Evolutionary conservation across 1,140 invertebrate genomes (phyloP).

Genomic region (Rhizoglyphus robini): DNA sequence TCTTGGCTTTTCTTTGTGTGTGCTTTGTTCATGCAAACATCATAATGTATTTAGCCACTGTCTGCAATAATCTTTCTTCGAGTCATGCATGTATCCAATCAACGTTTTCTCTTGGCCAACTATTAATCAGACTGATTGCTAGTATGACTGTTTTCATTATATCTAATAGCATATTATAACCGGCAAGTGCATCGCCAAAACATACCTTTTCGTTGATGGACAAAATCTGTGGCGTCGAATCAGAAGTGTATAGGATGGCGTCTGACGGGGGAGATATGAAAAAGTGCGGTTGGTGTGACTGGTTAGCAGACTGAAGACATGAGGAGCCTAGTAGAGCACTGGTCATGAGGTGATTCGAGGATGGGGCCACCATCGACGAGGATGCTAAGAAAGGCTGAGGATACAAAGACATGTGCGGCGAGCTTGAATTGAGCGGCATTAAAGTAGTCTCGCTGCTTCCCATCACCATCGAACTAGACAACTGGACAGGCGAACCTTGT

Average conservation of each 20-base stretch:
- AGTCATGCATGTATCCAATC: too few species aligned
- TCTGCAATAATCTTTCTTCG: too few species aligned
- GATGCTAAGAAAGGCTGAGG: background rate
- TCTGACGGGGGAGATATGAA: constrained; percentile 1
- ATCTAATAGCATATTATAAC: too few species aligned
- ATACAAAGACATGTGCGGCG: background rate
- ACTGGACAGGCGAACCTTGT: background rate
- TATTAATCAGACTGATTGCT: too few species aligned
- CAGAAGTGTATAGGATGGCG: background rate
- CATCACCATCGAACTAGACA: background rate
- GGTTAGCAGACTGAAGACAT: background rate
- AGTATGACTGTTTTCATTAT: too few species aligned
- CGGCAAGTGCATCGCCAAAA: background rate
- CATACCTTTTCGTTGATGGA: constrained; percentile 11
- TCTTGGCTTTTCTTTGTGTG: too few species aligned
- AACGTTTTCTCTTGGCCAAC: too few species aligned
- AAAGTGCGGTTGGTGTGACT: background rate
- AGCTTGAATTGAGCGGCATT: background rate
- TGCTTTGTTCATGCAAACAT: too few species aligned
- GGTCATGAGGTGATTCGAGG: background rate
- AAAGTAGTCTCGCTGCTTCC: background rate
- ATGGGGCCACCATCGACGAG: background rate
- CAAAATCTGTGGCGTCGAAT: background rate
- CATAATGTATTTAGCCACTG: too few species aligned
- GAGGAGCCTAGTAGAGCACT: background rate